phyloP scores from a whole-genome alignment of 37 sponge, comb jelly and placozoan species.

The Spongia lamella region DNA sequence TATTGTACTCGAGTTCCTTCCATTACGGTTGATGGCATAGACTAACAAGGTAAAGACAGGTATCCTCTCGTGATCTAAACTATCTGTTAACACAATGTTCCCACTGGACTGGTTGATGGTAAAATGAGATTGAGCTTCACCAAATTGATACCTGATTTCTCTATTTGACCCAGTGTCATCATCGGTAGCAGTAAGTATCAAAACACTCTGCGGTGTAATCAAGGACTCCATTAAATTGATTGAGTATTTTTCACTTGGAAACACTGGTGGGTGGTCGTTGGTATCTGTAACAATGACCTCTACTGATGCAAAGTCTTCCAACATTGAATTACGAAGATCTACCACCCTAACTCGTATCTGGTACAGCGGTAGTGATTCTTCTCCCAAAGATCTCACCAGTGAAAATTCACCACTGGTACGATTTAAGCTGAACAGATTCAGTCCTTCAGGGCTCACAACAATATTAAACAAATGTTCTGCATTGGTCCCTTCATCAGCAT shows the following conservation, averaged over 20 bases:
- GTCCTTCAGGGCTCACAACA: background rate
- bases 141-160: conserved; percentile 32
- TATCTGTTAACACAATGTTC: conserved; percentile 9
- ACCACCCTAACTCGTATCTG: conserved; percentile 13
- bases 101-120: conserved; percentile 35
- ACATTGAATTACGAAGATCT: conserved; percentile 2
- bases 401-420: conserved; percentile 29
- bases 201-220: background rate
- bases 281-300: conserved; percentile 30
- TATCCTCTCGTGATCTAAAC: conserved; percentile 54
- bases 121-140: conserved; percentile 30
- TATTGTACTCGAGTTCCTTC: conserved; percentile 25
- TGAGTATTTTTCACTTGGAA: background rate
- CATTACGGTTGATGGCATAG: conserved; percentile 37
- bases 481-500: conserved; percentile 32
- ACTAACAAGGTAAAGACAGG: conserved; percentile 35
- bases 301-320: conserved; percentile 18
- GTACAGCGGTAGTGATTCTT: conserved; percentile 1
- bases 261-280: conserved; percentile 47
- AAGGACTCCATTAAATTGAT: conserved; percentile 10
- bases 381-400: conserved; percentile 6
- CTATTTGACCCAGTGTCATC: conserved; percentile 47
- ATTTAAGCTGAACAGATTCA: conserved; percentile 9
- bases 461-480: conserved; percentile 5
- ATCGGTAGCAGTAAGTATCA: conserved; percentile 43